phyloP scores from a whole-genome alignment of 1,140 invertebrate genomes.

The Danaus plexippus region DNA sequence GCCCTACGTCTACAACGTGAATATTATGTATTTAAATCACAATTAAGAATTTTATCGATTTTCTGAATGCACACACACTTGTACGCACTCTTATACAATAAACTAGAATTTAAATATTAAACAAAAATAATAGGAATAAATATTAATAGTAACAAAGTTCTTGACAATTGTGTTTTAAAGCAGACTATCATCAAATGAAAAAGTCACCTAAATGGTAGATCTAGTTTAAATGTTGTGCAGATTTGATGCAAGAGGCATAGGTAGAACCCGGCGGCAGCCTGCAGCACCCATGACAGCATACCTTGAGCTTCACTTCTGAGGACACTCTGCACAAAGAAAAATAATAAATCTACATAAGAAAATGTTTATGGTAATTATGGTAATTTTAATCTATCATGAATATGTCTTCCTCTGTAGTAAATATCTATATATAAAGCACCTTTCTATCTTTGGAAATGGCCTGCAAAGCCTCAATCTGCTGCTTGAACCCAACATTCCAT shows the following conservation, averaged over 20 bases:
- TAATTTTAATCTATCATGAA: no score
- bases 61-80: neutral
- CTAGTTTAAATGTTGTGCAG: slow-evolving; percentile 84
- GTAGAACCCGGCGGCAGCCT: slow-evolving; percentile 89
- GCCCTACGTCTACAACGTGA: slow-evolving; percentile 37
- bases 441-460: slow-evolving; percentile 83
- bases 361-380: neutral
- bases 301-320: slow-evolving; percentile 81
- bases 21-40: neutral
- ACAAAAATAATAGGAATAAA: no score
- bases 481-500: slow-evolving; percentile 92
- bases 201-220: slow-evolving; percentile 81
- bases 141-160: no score
- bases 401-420: no score
- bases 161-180: no score
- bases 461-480: slow-evolving; percentile 86
- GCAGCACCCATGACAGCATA: slow-evolving; percentile 83
- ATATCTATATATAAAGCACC: slow-evolving; percentile 51
- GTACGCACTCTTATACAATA: neutral
- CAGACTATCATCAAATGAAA: no score
- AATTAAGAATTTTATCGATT: neutral
- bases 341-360: slow-evolving; percentile 1
- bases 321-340: slow-evolving; percentile 71
- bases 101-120: no score
- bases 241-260: slow-evolving; percentile 85